These are phyloP conservation scores for Phalacrocorax carbo DNA, from an alignment of 2,113 vertebrate genomes.

Conservation along the genomic window DNA sequence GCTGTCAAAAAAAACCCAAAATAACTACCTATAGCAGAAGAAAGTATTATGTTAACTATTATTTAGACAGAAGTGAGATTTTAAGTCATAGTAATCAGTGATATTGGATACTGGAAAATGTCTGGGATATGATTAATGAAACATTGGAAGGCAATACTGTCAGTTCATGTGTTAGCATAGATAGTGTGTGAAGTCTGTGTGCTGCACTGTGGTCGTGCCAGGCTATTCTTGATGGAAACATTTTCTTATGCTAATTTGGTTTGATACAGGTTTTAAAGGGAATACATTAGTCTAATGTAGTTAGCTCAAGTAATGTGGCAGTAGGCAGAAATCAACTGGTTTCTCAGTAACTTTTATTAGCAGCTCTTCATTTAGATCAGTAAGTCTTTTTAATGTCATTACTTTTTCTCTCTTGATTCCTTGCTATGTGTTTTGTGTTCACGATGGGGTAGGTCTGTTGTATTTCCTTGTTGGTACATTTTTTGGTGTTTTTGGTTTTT, in stretches of 20 bases:
- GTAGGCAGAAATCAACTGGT: slow-evolving; percentile 41
- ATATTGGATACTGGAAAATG: slow-evolving; percentile 51
- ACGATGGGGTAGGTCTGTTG: background rate
- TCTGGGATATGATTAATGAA: slow-evolving; percentile 48
- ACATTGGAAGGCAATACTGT: slow-evolving; percentile 41
- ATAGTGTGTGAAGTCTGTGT: background rate
- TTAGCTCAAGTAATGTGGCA: slow-evolving; percentile 42
- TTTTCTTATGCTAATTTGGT: slow-evolving; percentile 46
- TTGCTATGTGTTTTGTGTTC: background rate
- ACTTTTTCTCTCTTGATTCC: background rate
- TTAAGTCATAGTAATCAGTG: background rate
- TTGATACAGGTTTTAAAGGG: slow-evolving; percentile 19
- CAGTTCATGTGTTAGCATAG: slow-evolving; percentile 11
- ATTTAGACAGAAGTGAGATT: background rate
- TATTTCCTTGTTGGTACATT: background rate
- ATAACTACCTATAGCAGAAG: background rate
- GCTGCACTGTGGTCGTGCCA: background rate
- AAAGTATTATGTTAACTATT: background rate
- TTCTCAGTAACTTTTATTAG: slow-evolving; percentile 58
- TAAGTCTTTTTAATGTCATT: background rate
- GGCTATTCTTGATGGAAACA: slow-evolving; percentile 22
- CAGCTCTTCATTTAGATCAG: slow-evolving; percentile 41
- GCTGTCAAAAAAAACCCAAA: background rate
- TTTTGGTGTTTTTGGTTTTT: background rate
- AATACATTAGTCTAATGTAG: slow-evolving; percentile 38